Base-by-base conservation (phyloP, 2,888 invertebrate species). In the Sphaeridia pumilis region DNA sequence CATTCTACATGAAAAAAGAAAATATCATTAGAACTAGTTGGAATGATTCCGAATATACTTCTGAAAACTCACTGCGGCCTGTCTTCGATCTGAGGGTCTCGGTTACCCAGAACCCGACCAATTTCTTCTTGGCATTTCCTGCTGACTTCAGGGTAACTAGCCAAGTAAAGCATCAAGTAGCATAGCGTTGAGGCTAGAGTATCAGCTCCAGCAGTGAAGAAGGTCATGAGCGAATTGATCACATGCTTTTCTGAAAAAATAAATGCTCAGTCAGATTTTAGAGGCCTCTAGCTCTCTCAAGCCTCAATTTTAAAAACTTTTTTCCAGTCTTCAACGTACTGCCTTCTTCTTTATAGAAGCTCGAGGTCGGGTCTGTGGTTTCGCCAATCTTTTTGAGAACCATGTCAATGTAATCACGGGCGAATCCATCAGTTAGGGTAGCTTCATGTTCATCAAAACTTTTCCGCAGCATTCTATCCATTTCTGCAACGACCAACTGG, bases 81-180 rank as follows among this genome's bases (percentile, higher is more conserved):
- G 61, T 78, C 76, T 2, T 67, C 67, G 38, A n/a, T n/a, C n/a
- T n/a, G n/a, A n/a, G n/a, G n/a, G n/a, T n/a, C n/a, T 47, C 67
- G 67, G 0, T n/a, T n/a, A n/a, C 71, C 67, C 21, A 76, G 69
- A 34, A 73, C 72, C 1, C 64, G n/a, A 48, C 67, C 73, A 20
- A 83, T 69, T 65, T 79, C 77, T 0, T 70, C 64, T 28, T 76
- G 77, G 1, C 80, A 69, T 60, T 74, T 73, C 1, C 68, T 65
- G 67, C 82, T 81, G 4, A 81, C 67, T 14, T 80, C 76, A 36
- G 76, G 75, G 53, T 76, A 70, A 27, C 76, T 65, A 17, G 77
- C 70, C 73, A 82, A 75, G 60, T 76, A 73, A 64, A 81, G 70
- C 22, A 53, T 27, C 12, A 53, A 17, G 26, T 53, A 48, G 22